phyloP scores from a whole-genome alignment of 2,113 vertebrate genomes.

The Proteles cristata region DNA sequence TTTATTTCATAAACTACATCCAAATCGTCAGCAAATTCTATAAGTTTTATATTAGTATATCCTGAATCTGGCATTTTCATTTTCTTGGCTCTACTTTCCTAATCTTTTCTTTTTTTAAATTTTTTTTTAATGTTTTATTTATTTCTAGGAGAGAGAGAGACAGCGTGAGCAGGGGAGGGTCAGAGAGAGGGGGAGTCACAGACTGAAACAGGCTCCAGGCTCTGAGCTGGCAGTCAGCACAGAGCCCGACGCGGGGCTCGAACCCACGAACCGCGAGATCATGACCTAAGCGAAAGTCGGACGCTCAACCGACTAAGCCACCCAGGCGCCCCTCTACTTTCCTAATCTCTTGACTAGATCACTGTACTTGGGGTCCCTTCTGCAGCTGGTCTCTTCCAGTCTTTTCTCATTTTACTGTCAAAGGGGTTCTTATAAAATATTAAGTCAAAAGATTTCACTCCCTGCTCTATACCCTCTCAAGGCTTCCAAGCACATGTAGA shows the following conservation, averaged over 20 bases:
- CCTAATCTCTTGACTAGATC: neutral
- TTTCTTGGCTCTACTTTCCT: neutral
- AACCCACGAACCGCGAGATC: too few species aligned
- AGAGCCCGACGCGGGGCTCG: too few species aligned
- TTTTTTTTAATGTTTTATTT: too few species aligned
- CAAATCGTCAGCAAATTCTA: constrained; percentile 9
- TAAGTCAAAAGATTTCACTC: neutral
- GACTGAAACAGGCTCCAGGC: too few species aligned
- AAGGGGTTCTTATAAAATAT: neutral
- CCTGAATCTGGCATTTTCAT: neutral
- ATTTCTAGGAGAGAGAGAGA: too few species aligned
- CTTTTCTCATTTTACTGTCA: neutral
- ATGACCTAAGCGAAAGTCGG: too few species aligned
- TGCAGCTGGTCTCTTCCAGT: neutral
- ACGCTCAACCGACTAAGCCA: too few species aligned
- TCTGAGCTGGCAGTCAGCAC: too few species aligned
- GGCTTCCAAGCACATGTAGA: neutral
- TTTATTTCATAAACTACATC: neutral
- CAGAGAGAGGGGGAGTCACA: too few species aligned
- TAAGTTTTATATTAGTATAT: neutral
- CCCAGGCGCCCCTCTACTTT: too few species aligned
- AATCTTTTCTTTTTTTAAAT: too few species aligned
- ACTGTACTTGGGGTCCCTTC: neutral
- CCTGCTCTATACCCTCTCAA: neutral
- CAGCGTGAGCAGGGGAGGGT: too few species aligned